Conservation (phyloP, 1,140 invertebrate genomes). For the Mycetomoellerius zeteki region DNA sequence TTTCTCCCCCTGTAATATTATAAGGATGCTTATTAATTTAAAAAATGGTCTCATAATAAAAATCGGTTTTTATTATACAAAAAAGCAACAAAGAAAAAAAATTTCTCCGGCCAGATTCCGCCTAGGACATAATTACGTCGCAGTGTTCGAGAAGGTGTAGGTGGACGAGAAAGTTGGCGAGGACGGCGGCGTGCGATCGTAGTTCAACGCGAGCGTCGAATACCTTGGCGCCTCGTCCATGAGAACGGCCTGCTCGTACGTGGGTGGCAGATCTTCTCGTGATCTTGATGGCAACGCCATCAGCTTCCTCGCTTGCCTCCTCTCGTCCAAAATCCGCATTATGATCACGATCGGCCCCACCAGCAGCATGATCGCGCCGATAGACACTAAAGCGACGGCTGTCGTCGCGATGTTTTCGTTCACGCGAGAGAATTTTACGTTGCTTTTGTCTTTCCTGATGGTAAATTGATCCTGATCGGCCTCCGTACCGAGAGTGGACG, state of each 20-base stretch:
- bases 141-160: background rate
- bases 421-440: conserved; percentile 59
- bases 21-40: background rate
- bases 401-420: conserved; percentile 72
- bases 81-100: background rate
- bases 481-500: background rate
- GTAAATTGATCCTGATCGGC: background rate
- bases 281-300: conserved; percentile 21
- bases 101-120: too few species aligned
- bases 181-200: conserved; percentile 56
- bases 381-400: conserved; percentile 77
- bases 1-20: background rate
- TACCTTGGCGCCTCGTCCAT: conserved; percentile 79
- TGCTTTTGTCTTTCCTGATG: conserved; percentile 39
- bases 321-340: conserved; percentile 74
- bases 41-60: background rate
- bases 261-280: conserved; percentile 75
- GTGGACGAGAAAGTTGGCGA: background rate
- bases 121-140: background rate
- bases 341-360: conserved; percentile 77
- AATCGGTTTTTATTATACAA: conserved; percentile 13
- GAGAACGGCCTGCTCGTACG: conserved; percentile 78
- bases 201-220: conserved; percentile 75
- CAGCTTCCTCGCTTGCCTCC: conserved; percentile 71
- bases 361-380: conserved; percentile 78